phyloP scores from a whole-genome alignment of 2,888 invertebrate genomes.

The Trimorus sp. region DNA sequence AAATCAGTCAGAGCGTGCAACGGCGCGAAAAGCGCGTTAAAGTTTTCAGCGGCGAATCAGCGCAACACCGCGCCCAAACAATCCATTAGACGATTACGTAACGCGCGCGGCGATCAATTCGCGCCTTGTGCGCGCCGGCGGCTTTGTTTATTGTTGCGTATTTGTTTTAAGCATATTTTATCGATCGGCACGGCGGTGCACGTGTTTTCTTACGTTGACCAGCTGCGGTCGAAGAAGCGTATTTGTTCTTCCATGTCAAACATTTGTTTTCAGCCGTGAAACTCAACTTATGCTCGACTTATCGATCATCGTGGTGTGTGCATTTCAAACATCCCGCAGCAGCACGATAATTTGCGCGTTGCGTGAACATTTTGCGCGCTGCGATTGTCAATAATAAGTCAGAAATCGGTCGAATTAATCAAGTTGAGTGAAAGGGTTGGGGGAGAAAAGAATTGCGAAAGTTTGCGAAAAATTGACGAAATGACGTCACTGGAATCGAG shows the following conservation, averaged over 20 bases:
- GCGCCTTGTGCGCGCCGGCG: not conserved
- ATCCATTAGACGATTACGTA: conserved; percentile 33
- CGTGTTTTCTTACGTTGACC: conserved; percentile 17
- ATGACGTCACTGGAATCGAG: too few relatives aligned
- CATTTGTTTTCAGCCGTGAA: conserved; percentile 29
- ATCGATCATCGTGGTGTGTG: conserved; percentile 22
- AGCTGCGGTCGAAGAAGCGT: conserved; percentile 23
- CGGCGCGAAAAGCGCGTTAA: conserved; percentile 18
- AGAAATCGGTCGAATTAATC: too few relatives aligned
- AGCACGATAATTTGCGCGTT: too few relatives aligned
- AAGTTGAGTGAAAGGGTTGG: too few relatives aligned
- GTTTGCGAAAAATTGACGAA: too few relatives aligned
- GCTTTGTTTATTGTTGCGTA: conserved; percentile 20
- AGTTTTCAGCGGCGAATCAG: conserved; percentile 28
- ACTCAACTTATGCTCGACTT: conserved; percentile 11
- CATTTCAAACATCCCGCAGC: conserved; percentile 2
- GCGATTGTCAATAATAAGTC: too few relatives aligned
- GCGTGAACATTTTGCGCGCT: too few relatives aligned
- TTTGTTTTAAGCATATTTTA: conserved; percentile 32
- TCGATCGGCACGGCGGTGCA: conserved; percentile 9
- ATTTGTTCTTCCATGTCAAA: conserved; percentile 14
- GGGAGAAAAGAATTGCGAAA: too few relatives aligned
- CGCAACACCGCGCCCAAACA: conserved; percentile 11
- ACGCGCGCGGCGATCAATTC: conserved; percentile 18
- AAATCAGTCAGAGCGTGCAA: conserved; percentile 33